Evolutionary conservation across 1,140 invertebrate genomes (phyloP), one percentile per base, ranked within the genome.

Genomic region (Drosophila busckii): DNA sequence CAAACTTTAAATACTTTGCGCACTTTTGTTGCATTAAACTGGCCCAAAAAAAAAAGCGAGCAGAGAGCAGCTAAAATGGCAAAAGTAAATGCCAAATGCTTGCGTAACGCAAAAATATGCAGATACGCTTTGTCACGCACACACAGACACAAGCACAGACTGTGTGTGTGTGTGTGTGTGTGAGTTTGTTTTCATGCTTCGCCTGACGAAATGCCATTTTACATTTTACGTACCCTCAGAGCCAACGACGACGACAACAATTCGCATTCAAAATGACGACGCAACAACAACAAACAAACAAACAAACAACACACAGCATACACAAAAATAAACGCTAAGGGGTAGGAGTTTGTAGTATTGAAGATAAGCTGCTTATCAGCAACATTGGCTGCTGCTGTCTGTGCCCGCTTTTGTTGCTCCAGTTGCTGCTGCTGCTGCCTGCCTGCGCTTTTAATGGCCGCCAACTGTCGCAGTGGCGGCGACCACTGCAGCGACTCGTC

Each of bases 281-380:
- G 58, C 46, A 63, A 20, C 50, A 23, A 12, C 28, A 31, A 20
- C 26, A 61, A 46, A 40, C 55, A 46, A 56, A 66, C 53, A 75
- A 65, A 69, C 69, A 70, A 78, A 71, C 67, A 80, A 61, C 70
- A 52, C 54, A 46, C 49, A n/a, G n/a, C n/a, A 54, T 26, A 56
- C 56, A 61, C 48, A 64, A 80, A 80, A 80, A 80, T 80, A 82
- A 75, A 66, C 69, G 69, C 75, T 80, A n/a, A n/a, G n/a, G n/a
- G n/a, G n/a, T n/a, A n/a, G 59, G 64, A 56, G 75, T 75, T 80
- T 80, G 75, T 80, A 70, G 75, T 75, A 80, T 82, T 80, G 75
- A 73, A 80, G 75, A 80, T 80, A 80, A 80, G 75, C 75, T 80
- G 75, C 75, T 80, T 80, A 80, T 80, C 75, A 80, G 75, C 70